Evolutionary conservation across 2,888 invertebrate species (phyloP).

Genomic region (Pandemis heparana): DNA sequence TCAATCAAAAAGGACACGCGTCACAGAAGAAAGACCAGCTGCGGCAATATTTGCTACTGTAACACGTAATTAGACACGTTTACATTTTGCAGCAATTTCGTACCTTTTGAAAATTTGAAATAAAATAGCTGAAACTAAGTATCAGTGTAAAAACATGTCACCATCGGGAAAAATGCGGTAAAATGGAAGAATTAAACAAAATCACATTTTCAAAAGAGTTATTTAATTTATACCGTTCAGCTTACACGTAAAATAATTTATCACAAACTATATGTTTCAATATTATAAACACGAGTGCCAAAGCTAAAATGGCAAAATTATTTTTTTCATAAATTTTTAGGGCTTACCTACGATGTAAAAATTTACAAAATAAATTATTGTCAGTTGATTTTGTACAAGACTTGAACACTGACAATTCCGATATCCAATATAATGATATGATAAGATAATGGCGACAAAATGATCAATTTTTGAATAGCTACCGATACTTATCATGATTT

Average conservation of each 20-base stretch:
- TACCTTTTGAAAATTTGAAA: neutral
- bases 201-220: conserved; percentile 11
- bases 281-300: conserved; percentile 30
- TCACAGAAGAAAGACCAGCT: conserved; percentile 52
- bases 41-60: conserved; percentile 58
- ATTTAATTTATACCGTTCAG: conserved; percentile 31
- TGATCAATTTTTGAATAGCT: conserved; percentile 5
- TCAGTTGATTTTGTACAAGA: conserved; percentile 43
- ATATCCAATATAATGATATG: neutral
- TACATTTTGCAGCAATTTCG: conserved; percentile 5
- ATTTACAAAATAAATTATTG: conserved; percentile 44
- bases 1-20: conserved; percentile 55
- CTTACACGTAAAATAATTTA: conserved; percentile 40
- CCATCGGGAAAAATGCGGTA: neutral
- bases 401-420: conserved; percentile 39
- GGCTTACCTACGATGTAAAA: conserved; percentile 29
- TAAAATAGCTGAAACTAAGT: neutral
- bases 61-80: conserved; percentile 30
- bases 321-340: conserved; percentile 2
- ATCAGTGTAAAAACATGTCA: neutral
- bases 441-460: conserved; percentile 11
- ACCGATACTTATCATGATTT: neutral
- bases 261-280: conserved; percentile 40
- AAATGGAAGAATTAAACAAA: conserved; percentile 6
- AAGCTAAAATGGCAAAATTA: conserved; percentile 14